Evolutionary conservation across 1,140 invertebrate genomes (phyloP), one percentile per base, ranked within the genome.

Genomic region (Drosophila virilis): DNA sequence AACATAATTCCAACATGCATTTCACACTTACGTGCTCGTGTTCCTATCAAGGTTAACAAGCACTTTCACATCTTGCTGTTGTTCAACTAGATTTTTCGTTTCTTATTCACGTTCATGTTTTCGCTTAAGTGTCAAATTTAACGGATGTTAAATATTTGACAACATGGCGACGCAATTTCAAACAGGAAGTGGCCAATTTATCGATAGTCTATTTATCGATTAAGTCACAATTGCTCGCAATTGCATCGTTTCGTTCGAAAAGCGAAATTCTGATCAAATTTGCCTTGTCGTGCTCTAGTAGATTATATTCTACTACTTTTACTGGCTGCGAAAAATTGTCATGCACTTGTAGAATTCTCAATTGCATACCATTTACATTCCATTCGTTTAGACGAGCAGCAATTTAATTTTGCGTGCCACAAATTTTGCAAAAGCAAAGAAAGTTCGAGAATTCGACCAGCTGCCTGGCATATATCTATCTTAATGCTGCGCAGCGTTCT

Each of bases 291-390:
- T 28, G 22, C 22, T 28, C 22, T 28, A 5, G 22, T 28, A 28
- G 22, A 28, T 28, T 5, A 28, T 35, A 3, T 35, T 52, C 15
- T 35, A 15, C 8, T 3, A 15, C 0, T 40, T 38, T 13, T 17
- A 8, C 43, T 33, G 6, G 5, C 32, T 46, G 9, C 22, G 22
- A 28, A 28, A 5, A 28, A 28, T 28, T 4, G 1, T 45, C 1
- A 5, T 28, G 1, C 17, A 1, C 6, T 28, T 28, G 15, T 17
- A 12, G 45, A 48, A 2, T 8, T n/a, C 28, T 3, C 13, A n/a
- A 51, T 33, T 33, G 46, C 28, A 59, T 59, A 35, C 42, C 57
- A 59, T 59, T 35, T 4, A 28, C 57, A 46, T 59, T 33, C 42
- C 57, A 17, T 17, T 13, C 33, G 51, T 13, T 37, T 35, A 9